phyloP scores from a whole-genome alignment of 30 jellyfish, hydroid and myxozoan species.

The Morbakka virulenta region DNA sequence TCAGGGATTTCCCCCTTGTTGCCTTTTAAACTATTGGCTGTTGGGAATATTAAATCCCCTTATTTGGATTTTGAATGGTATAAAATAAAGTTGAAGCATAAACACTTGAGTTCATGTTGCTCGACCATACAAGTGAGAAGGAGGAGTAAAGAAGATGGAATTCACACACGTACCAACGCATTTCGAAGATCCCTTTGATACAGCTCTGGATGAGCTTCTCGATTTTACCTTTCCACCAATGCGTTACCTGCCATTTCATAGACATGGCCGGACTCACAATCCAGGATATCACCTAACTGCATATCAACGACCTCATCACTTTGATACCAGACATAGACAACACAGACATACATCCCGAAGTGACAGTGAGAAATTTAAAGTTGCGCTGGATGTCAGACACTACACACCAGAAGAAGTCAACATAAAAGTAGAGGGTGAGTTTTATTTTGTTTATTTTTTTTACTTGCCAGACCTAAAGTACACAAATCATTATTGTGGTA shows the following conservation, averaged over 20 bases:
- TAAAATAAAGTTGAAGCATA: no score
- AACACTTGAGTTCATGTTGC: no score
- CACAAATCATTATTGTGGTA: no score
- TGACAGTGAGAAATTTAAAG: slow-evolving; percentile 1
- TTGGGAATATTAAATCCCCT: no score
- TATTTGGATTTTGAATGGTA: no score
- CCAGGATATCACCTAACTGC: background rate
- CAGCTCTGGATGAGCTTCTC: slow-evolving; percentile 9
- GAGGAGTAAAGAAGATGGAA: no score
- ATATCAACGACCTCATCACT: slow-evolving; percentile 14
- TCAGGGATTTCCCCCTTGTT: no score
- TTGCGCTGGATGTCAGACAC: slow-evolving; percentile 43
- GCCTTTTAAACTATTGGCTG: no score
- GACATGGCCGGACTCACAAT: background rate
- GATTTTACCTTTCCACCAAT: slow-evolving; percentile 54
- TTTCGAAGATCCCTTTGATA: slow-evolving; percentile 17
- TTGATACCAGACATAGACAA: slow-evolving; percentile 29
- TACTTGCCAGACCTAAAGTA: no score
- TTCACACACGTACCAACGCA: background rate
- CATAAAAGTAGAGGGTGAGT: slow-evolving; percentile 59
- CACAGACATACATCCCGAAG: background rate
- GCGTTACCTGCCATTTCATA: slow-evolving; percentile 27
- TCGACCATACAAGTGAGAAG: no score
- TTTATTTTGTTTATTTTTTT: no score
- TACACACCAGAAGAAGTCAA: slow-evolving; percentile 57